phyloP scores from a whole-genome alignment of 2,113 vertebrate species.

The Gobio gobio region DNA sequence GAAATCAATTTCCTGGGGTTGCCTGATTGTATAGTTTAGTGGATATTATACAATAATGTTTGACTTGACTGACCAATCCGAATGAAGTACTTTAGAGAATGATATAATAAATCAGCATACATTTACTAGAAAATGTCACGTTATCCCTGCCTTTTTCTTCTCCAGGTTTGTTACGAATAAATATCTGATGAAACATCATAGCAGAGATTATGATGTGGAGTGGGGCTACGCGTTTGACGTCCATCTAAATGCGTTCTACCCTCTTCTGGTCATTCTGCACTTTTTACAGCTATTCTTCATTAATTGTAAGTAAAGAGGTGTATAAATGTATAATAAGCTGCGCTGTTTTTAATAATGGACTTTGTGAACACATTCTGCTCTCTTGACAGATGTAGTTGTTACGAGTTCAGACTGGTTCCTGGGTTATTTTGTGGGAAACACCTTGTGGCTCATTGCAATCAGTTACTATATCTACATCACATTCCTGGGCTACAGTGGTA shows the following conservation, averaged over 20 bases:
- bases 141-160: background rate
- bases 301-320: conserved; percentile 84
- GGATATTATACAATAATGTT: background rate
- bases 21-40: background rate
- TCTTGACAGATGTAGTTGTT: conserved; percentile 82
- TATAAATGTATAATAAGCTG: background rate
- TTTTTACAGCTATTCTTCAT: conserved; percentile 98
- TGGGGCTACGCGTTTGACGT: conserved; percentile 99
- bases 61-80: background rate
- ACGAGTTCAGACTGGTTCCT: conserved; percentile 84
- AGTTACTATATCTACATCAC: conserved; percentile 97
- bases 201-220: conserved; percentile 91
- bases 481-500: conserved; percentile 96
- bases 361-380: conserved; percentile 48
- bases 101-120: background rate
- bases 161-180: conserved; percentile 91
- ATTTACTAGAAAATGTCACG: background rate
- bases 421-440: conserved; percentile 85
- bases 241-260: conserved; percentile 97
- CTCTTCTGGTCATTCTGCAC: conserved; percentile 93
- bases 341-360: background rate
- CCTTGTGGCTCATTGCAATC: conserved; percentile 91
- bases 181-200: conserved; percentile 89
- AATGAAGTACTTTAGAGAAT: background rate
- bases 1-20: background rate